These are phyloP conservation scores for Apodemus sylvaticus DNA, from an alignment of 2,113 vertebrate species.

Conservation along the genomic window DNA sequence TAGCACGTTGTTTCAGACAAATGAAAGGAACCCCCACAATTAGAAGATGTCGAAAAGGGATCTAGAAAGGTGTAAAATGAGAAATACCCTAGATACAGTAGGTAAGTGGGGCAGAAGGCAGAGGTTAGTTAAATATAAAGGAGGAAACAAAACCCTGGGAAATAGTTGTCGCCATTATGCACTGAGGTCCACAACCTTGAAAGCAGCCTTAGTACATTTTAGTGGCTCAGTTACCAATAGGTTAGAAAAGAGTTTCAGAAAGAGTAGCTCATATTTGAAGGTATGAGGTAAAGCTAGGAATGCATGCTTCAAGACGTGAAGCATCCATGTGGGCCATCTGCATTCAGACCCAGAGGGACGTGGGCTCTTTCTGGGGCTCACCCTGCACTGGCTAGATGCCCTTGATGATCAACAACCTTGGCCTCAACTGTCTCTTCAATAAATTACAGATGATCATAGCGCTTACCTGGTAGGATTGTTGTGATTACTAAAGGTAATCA, in stretches of 20 bases:
- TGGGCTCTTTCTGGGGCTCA: not conserved
- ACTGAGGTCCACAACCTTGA: not conserved
- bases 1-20: not conserved
- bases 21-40: not conserved
- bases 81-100: not conserved
- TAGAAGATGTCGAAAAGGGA: not conserved
- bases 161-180: not conserved
- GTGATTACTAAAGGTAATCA: not conserved
- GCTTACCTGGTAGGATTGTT: not conserved
- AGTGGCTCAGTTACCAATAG: not conserved
- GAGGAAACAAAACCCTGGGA: not conserved
- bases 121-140: not conserved
- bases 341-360: not conserved
- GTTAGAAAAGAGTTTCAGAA: not conserved
- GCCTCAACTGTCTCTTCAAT: conserved; percentile 15
- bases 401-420: not conserved
- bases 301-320: not conserved
- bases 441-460: not conserved
- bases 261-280: not conserved
- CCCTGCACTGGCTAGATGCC: not conserved
- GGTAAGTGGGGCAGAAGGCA: not conserved
- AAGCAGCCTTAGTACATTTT: not conserved
- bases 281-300: not conserved
- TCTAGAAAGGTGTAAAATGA: not conserved
- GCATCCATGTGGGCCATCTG: not conserved